phyloP scores from a whole-genome alignment of 2,797 vertebrate genomes.

The Propithecus deckenii region DNA sequence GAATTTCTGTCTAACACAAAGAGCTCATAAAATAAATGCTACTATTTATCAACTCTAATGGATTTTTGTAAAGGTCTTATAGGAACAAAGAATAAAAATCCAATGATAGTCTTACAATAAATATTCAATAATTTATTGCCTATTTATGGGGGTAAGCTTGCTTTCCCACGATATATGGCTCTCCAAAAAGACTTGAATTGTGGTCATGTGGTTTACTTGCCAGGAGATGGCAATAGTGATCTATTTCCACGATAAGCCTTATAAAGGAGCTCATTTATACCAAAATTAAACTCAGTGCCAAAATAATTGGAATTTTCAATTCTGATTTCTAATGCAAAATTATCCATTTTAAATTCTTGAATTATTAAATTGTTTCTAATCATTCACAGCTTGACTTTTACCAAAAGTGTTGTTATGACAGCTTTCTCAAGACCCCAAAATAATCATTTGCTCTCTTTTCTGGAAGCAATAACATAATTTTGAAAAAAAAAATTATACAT shows the following conservation, averaged over 20 bases:
- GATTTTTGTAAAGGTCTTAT: conserved; percentile 82
- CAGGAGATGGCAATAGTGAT: conserved; percentile 87
- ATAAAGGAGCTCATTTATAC: neutral
- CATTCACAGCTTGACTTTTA: conserved; percentile 70
- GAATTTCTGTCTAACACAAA: conserved; percentile 81
- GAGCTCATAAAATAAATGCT: conserved; percentile 78
- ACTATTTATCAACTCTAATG: conserved; percentile 82
- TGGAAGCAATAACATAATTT: conserved; percentile 63
- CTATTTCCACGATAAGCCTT: conserved; percentile 75
- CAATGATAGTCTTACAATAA: conserved; percentile 80
- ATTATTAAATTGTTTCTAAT: conserved; percentile 77
- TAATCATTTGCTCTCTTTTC: conserved; percentile 63
- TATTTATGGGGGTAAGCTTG: conserved; percentile 78
- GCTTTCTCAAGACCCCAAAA: conserved; percentile 65
- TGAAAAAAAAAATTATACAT: neutral
- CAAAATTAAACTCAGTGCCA: conserved; percentile 50
- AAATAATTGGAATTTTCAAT: conserved; percentile 49
- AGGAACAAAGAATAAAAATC: conserved; percentile 81
- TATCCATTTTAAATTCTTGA: conserved; percentile 74
- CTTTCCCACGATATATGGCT: conserved; percentile 74
- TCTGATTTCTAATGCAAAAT: conserved; percentile 63
- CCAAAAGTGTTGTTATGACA: conserved; percentile 75
- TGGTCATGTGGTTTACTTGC: conserved; percentile 77
- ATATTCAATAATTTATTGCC: conserved; percentile 81
- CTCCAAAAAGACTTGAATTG: conserved; percentile 70